Conservation (phyloP, 1,140 invertebrate species). For the Berghia stephanieae region DNA sequence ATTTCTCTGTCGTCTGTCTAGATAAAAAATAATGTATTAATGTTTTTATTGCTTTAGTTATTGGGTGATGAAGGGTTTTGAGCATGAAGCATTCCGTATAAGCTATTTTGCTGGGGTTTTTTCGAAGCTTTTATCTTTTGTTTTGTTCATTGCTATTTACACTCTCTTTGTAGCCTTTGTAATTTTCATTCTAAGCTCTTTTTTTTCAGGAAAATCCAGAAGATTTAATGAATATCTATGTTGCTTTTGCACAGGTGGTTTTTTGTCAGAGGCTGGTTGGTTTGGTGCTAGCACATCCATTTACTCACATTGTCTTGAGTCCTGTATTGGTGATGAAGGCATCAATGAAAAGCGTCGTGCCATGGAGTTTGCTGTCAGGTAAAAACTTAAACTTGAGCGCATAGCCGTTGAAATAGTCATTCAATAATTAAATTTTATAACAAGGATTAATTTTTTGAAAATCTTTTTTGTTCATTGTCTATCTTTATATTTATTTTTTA, state of each 20-base stretch:
- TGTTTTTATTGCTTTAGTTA: too few species aligned
- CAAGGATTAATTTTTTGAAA: too few species aligned
- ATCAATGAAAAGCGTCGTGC: constrained; percentile 46
- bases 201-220: not conserved
- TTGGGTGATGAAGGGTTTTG: not conserved
- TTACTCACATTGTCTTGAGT: constrained; percentile 71
- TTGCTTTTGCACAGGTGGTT: constrained; percentile 71
- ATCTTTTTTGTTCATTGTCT: too few species aligned
- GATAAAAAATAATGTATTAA: too few species aligned
- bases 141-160: not conserved
- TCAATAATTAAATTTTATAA: too few species aligned
- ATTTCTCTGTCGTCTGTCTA: too few species aligned
- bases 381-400: constrained; percentile 25
- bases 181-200: not conserved
- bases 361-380: constrained; percentile 64
- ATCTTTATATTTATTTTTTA: not conserved
- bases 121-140: not conserved
- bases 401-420: too few species aligned
- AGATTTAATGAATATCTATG: not conserved
- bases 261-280: constrained; percentile 88
- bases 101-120: not conserved
- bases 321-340: constrained; percentile 51
- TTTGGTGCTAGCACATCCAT: constrained; percentile 79
- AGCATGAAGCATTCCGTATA: not conserved
- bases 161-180: not conserved